Evolutionary conservation across 2,888 invertebrate genomes (phyloP), one percentile per base, ranked within the genome.

Genomic region (Oxyscelio sp.): DNA sequence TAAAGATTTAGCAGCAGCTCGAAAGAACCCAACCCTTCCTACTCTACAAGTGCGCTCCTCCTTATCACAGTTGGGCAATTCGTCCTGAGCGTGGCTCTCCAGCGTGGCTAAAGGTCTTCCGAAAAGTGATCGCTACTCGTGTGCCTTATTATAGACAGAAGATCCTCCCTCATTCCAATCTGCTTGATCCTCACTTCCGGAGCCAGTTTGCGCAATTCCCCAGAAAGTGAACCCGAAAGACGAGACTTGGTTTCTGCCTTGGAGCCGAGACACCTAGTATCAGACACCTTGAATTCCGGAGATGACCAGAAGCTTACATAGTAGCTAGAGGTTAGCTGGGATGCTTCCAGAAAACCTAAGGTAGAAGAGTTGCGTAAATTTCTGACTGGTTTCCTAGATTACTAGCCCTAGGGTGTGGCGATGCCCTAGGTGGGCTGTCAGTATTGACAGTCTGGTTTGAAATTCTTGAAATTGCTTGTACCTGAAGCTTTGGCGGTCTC

Each of bases 81-180:
- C 74, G 74, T 77, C 77, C 24, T 71, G 85, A 74, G 71, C 83
- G 9, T 50, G 40, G 54, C 9, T 54, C 59, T 83, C 80, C 81
- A 79, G 79, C 24, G 61, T 75, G 89, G 93, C 92, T 93, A 93
- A 89, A 93, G 93, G 90, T 93, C 92, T 96, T 97, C 97, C 95
- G 97, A 96, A 94, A 96, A 97, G 93, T 97, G 97, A 90, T 97
- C 97, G 89, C 97, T 97, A 88, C 97, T 97, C 86, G 97, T 97
- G 95, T 97, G 97, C 92, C 97, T 95, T 94, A 97, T 97, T 92
- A 96, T 96, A 92, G 96, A 96, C 93, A 96, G 95, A 94, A 96
- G 95, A 94, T 96, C 96, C 95, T 96, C 96, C 96, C 97, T 96
- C 97, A 97, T 97, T 95, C 96, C 96, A 96, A 96, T 94, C 91